These are phyloP conservation scores for Atethmia centrago DNA, from an alignment of 2,888 invertebrate species.

Conservation along the genomic window DNA sequence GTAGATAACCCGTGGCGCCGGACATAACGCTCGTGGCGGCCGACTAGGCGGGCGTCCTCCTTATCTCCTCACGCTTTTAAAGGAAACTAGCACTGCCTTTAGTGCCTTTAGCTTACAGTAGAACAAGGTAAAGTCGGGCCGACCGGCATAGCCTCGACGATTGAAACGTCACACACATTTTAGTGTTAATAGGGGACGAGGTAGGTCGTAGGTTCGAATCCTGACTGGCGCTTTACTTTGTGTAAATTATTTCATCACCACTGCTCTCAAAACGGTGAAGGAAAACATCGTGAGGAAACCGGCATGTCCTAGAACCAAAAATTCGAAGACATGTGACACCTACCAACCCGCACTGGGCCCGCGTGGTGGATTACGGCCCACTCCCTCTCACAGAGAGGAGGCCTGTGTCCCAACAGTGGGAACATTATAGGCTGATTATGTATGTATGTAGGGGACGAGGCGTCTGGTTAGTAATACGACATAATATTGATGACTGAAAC, in stretches of 20 bases:
- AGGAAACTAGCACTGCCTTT: constrained; percentile 87
- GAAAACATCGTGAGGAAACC: too few species aligned
- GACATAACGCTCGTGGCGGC: constrained; percentile 68
- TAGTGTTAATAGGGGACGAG: neutral
- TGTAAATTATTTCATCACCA: too few species aligned
- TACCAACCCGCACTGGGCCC: too few species aligned
- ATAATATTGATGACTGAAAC: neutral
- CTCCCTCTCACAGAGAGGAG: too few species aligned
- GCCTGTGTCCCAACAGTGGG: too few species aligned
- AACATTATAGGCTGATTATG: too few species aligned
- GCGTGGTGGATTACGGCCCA: too few species aligned
- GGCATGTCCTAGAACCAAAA: too few species aligned
- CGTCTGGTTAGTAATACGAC: neutral
- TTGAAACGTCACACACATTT: neutral
- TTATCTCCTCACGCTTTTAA: constrained; percentile 84
- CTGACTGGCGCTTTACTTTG: too few species aligned
- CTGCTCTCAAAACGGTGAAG: too few species aligned
- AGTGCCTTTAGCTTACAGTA: constrained; percentile 46
- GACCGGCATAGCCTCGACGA: constrained; percentile 2
- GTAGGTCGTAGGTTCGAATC: too few species aligned
- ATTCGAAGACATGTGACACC: too few species aligned
- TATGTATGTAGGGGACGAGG: neutral
- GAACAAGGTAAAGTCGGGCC: constrained; percentile 24
- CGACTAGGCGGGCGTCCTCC: constrained; percentile 74
- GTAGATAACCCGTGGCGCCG: constrained; percentile 58